Conservation (phyloP, 2,113 vertebrate genomes). For the Pelmatolapia mariae region DNA sequence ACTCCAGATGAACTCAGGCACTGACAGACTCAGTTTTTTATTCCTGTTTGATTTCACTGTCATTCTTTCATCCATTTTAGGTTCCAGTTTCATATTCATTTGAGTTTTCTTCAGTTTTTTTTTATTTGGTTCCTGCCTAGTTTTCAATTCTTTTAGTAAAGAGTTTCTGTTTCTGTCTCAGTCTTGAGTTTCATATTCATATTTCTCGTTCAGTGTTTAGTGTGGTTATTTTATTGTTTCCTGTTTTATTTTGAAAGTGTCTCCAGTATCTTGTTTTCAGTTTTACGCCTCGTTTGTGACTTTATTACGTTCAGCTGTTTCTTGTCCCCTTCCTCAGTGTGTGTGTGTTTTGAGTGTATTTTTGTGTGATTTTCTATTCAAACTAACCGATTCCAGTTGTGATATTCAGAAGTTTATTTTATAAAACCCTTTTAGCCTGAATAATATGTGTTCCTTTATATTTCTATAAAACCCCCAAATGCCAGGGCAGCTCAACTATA, state of each 20-base stretch:
- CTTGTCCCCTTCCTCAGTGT: not conserved
- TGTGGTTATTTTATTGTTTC: not conserved
- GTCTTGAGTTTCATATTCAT: not conserved
- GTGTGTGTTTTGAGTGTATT: not conserved
- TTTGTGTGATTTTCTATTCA: not conserved
- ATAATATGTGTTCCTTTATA: not conserved
- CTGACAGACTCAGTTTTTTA: not conserved
- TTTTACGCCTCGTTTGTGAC: not conserved
- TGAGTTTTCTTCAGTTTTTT: not conserved
- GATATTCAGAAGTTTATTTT: not conserved
- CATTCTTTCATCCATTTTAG: not conserved
- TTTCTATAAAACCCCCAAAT: not conserved
- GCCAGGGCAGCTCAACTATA: not conserved
- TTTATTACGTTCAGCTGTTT: not conserved
- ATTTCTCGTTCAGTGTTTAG: not conserved
- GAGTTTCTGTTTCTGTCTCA: not conserved
- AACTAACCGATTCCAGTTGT: not conserved
- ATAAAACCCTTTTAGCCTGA: not conserved
- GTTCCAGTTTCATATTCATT: not conserved
- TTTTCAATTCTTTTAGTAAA: not conserved
- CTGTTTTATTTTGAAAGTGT: not conserved
- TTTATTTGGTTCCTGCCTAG: not conserved
- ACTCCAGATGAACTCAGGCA: not conserved
- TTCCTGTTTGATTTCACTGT: not conserved
- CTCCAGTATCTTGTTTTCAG: not conserved